Conservation (phyloP, 1,140 invertebrate species). For the Acyrthosiphon pisum region DNA sequence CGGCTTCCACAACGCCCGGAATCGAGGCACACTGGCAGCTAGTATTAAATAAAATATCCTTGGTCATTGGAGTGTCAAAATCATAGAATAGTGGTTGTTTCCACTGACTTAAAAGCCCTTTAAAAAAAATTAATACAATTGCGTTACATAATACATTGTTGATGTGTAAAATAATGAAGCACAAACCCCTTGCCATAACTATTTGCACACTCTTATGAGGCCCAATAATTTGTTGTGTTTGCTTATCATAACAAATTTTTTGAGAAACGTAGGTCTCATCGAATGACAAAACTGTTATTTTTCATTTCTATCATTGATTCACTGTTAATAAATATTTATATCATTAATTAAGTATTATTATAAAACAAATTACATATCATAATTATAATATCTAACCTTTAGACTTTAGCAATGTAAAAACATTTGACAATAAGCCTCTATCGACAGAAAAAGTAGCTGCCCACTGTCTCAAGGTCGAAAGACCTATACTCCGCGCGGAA, state of each 20-base stretch:
- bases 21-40: no score
- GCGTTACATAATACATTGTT: neutral
- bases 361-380: neutral
- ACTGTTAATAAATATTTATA: neutral
- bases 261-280: neutral
- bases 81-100: slow-evolving; percentile 27
- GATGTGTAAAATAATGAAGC: no score
- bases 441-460: neutral
- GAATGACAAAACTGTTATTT: neutral
- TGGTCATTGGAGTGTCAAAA: neutral
- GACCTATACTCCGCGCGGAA: no score
- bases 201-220: slow-evolving; percentile 10
- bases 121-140: neutral
- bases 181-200: neutral
- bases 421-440: neutral
- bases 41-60: neutral
- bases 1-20: no score
- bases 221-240: neutral
- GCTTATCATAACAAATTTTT: neutral
- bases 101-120: neutral
- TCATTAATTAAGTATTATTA: neutral
- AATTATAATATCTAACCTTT: neutral
- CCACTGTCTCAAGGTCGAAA: neutral
- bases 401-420: neutral
- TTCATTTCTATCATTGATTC: neutral